Percentiles rank a stretch among this genome's conserved stretches.
phyloP scores from a whole-genome alignment of 2,113 vertebrate genomes.

The Holacanthus passer region DNA sequence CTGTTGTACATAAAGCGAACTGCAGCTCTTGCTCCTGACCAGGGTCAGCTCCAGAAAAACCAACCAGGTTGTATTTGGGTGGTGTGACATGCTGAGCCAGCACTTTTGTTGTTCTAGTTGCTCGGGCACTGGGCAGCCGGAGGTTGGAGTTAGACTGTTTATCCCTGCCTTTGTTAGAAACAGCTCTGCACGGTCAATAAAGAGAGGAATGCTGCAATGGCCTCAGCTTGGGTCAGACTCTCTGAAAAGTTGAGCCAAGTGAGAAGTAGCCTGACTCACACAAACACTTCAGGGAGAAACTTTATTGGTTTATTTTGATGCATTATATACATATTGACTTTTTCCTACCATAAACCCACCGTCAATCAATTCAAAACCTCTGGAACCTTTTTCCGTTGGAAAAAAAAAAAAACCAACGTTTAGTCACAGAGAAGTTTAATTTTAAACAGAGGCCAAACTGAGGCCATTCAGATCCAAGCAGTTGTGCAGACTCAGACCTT shows the following conservation, averaged over 20 bases:
- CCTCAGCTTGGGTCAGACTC: conserved; percentile 45
- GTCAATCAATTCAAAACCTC: not conserved
- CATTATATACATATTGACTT: not conserved
- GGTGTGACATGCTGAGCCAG: conserved; percentile 59
- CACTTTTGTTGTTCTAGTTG: conserved; percentile 56
- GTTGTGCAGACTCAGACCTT: conserved; percentile 13
- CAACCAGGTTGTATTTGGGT: conserved; percentile 27
- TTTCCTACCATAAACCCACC: not conserved
- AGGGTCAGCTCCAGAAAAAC: conserved; percentile 18
- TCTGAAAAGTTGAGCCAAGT: conserved; percentile 1
- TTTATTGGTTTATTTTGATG: not conserved
- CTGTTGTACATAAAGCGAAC: conserved; percentile 58
- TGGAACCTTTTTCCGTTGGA: too few relatives aligned
- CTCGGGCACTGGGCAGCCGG: conserved; percentile 37
- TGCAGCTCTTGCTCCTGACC: conserved; percentile 4
- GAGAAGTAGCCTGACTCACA: conserved; percentile 8
- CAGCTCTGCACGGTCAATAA: conserved; percentile 39
- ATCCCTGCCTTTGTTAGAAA: conserved; percentile 69
- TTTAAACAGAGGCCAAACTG: not conserved
- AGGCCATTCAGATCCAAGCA: conserved; percentile 10
- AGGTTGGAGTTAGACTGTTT: conserved; percentile 54
- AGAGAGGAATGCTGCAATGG: conserved; percentile 56
- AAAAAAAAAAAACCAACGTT: not conserved
- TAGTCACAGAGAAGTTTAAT: conserved; percentile 8
- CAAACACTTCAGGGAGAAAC: conserved; percentile 14